Conservation (phyloP, 2,888 invertebrate genomes). For the Apeira syringaria region DNA sequence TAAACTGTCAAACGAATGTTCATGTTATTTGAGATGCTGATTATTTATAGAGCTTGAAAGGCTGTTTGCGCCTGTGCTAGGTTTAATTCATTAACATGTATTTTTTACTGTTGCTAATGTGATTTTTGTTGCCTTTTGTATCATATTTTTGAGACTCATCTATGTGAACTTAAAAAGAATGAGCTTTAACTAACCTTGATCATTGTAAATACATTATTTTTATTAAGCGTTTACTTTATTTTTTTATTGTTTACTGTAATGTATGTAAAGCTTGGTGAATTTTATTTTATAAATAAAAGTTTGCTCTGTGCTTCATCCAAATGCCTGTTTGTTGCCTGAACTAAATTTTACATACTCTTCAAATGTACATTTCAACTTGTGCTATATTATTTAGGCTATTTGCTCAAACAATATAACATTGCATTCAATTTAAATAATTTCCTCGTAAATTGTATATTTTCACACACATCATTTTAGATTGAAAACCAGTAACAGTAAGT, state of each 20-base stretch:
- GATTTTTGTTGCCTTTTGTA: slow-evolving; percentile 36
- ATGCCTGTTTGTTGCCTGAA: slow-evolving; percentile 10
- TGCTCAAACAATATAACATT: slow-evolving; percentile 32
- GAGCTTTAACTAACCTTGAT: slow-evolving; percentile 47
- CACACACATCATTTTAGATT: background rate
- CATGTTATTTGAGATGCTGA: slow-evolving; percentile 14
- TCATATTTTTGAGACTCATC: slow-evolving; percentile 28
- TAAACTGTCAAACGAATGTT: slow-evolving; percentile 2
- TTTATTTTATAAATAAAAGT: slow-evolving; percentile 46
- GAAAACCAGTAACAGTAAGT: slow-evolving; percentile 18
- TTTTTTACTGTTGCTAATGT: slow-evolving; percentile 31
- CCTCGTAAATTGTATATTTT: background rate
- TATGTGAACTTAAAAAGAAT: slow-evolving; percentile 32
- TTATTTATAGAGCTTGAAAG: slow-evolving; percentile 18
- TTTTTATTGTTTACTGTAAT: slow-evolving; percentile 68
- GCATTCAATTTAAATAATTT: slow-evolving; percentile 28
- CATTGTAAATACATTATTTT: slow-evolving; percentile 65
- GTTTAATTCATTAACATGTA: slow-evolving; percentile 23
- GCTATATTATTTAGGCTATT: slow-evolving; percentile 28
- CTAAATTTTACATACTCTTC: background rate
- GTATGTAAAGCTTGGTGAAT: slow-evolving; percentile 61
- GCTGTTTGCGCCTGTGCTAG: slow-evolving; percentile 18
- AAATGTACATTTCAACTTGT: slow-evolving; percentile 25
- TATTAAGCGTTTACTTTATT: slow-evolving; percentile 42
- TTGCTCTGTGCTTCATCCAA: slow-evolving; percentile 36